Percentiles rank a stretch among this genome's conserved stretches.
These are phyloP conservation scores for Drosophila rubida DNA, from an alignment of 2,888 invertebrate genomes.

Conservation along the genomic window DNA sequence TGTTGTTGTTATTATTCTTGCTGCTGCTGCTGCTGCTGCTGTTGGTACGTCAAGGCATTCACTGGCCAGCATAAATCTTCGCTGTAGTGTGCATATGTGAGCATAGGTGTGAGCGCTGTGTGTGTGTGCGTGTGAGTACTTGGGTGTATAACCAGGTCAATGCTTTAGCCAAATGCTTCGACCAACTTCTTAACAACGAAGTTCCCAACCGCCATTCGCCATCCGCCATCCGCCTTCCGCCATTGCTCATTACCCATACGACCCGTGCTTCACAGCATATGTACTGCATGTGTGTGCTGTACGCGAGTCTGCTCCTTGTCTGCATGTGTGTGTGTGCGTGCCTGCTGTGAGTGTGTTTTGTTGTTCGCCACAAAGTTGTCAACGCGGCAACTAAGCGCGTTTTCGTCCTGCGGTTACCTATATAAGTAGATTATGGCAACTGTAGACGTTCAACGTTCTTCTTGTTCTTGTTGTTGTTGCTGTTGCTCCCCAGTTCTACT, in stretches of 20 bases:
- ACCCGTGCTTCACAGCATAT: constrained; percentile 38
- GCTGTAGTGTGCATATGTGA: constrained; percentile 8
- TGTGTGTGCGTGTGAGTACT: constrained; percentile 4
- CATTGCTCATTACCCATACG: constrained; percentile 39
- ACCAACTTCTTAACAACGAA: constrained; percentile 46
- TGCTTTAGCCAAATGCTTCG: constrained; percentile 57
- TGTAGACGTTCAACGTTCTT: constrained; percentile 25
- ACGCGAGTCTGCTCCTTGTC: background rate
- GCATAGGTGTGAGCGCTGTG: constrained; percentile 3
- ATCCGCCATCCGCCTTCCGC: constrained; percentile 29
- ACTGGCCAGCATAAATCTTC: constrained; percentile 55
- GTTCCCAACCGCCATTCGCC: constrained; percentile 28
- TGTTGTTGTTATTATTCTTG: constrained; percentile 28
- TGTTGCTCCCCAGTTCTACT: constrained; percentile 35
- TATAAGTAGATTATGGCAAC: constrained; percentile 51
- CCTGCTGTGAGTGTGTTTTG: constrained; percentile 31
- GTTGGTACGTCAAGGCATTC: constrained; percentile 32
- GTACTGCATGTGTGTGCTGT: constrained; percentile 12
- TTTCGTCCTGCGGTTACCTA: constrained; percentile 63
- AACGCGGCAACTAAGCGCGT: constrained; percentile 68
- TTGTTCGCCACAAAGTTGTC: constrained; percentile 68
- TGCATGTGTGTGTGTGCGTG: constrained; percentile 17
- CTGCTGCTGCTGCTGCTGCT: constrained; percentile 11
- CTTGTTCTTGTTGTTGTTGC: constrained; percentile 27
- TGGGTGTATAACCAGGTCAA: constrained; percentile 71